These are phyloP conservation scores for Agrotis ipsilon DNA, from an alignment of 2,888 invertebrate genomes.

Conservation along the genomic window DNA sequence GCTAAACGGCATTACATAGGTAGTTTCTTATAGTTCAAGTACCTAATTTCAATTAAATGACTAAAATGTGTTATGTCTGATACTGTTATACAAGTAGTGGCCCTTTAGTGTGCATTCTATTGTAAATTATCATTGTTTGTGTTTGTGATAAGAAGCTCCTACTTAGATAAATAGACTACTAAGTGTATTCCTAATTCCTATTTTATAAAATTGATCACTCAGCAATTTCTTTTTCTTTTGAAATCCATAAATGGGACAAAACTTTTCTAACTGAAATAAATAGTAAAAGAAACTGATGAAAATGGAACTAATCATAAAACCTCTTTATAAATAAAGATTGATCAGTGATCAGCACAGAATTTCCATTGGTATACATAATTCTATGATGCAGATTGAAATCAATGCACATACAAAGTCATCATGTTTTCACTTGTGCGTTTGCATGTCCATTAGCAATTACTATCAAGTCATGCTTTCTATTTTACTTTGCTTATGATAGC, in stretches of 20 bases:
- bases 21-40: not conserved
- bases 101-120: slow-evolving; percentile 15
- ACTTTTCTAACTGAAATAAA: not conserved
- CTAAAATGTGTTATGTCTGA: too few relatives aligned
- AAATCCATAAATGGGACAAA: not conserved
- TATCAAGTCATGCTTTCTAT: slow-evolving; percentile 56
- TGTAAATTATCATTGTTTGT: slow-evolving; percentile 23
- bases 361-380: slow-evolving; percentile 35
- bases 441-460: slow-evolving; percentile 55
- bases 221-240: too few relatives aligned
- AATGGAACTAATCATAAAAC: slow-evolving; percentile 10
- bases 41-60: too few relatives aligned
- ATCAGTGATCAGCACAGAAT: slow-evolving; percentile 23
- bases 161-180: slow-evolving; percentile 2
- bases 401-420: slow-evolving; percentile 39
- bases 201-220: not conserved
- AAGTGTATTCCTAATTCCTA: not conserved
- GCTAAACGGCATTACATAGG: too few relatives aligned
- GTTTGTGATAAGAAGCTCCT: slow-evolving; percentile 23
- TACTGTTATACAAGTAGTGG: too few relatives aligned
- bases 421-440: slow-evolving; percentile 50
- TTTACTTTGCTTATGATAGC: slow-evolving; percentile 23
- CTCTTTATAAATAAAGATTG: slow-evolving; percentile 21
- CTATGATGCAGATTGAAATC: slow-evolving; percentile 41
- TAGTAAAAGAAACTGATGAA: not conserved